Conservation (phyloP, 2,888 invertebrate genomes). For the Crossocerus cetratus region DNA sequence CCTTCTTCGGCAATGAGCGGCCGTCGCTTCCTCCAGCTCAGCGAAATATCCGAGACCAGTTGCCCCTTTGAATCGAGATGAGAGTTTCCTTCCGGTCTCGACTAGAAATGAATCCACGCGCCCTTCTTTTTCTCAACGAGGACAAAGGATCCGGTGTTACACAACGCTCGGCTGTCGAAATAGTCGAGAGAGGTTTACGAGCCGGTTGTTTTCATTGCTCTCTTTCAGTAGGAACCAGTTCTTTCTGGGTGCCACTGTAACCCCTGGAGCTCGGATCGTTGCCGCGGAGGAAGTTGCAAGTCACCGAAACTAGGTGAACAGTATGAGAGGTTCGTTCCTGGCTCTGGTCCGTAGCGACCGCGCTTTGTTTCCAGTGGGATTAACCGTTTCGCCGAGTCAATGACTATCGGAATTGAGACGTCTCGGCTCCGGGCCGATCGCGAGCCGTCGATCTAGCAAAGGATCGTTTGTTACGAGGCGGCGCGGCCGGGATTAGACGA, state of each 20-base stretch:
- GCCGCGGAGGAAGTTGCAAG: background rate
- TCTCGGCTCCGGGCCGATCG: background rate
- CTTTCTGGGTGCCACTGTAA: background rate
- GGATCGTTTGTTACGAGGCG: no score
- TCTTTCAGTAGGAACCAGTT: slow-evolving; percentile 2
- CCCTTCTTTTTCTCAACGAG: background rate
- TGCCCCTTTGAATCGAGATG: background rate
- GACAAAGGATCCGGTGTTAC: background rate
- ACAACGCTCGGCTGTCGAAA: background rate
- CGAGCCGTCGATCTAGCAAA: no score
- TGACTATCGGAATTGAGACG: background rate
- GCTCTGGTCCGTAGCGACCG: background rate
- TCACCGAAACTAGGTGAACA: slow-evolving; percentile 2
- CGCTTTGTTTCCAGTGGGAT: slow-evolving; percentile 1
- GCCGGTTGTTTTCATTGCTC: background rate
- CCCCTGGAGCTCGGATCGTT: background rate
- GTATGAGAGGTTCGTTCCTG: background rate
- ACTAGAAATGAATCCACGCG: no score
- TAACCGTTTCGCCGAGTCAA: background rate
- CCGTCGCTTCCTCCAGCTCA: slow-evolving; percentile 57
- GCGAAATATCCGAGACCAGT: background rate
- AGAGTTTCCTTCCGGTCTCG: background rate
- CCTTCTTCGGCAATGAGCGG: slow-evolving; percentile 46
- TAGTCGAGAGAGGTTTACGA: background rate
- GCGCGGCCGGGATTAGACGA: no score